These are phyloP conservation scores for Smittia sp. DNA, from an alignment of 2,888 invertebrate species.

Conservation along the genomic window DNA sequence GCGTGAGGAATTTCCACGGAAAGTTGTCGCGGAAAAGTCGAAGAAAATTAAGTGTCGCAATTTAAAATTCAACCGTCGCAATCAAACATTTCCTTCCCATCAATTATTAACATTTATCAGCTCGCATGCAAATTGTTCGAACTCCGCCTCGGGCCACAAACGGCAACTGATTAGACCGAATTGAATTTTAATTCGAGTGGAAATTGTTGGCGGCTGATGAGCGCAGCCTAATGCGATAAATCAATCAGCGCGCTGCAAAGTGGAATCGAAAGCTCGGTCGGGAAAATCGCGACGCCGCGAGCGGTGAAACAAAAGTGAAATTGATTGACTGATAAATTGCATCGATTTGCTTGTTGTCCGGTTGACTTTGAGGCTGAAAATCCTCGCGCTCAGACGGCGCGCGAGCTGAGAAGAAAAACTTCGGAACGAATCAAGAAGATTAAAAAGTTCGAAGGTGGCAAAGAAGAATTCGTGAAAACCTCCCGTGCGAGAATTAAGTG, in stretches of 20 bases:
- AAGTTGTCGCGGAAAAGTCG: too few species aligned
- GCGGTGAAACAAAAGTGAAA: neutral
- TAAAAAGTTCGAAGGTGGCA: neutral
- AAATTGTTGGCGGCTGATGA: neutral
- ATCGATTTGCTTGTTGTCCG: neutral
- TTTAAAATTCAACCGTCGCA: too few species aligned
- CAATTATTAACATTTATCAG: neutral
- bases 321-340: constrained; percentile 18
- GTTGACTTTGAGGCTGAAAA: neutral
- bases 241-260: too few species aligned
- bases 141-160: neutral
- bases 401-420: too few species aligned
- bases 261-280: neutral
- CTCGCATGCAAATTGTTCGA: neutral
- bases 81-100: too few species aligned
- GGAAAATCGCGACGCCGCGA: neutral
- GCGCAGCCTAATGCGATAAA: neutral
- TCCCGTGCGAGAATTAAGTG: constrained; percentile 11
- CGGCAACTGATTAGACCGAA: neutral
- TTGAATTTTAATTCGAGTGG: neutral
- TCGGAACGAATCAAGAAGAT: neutral
- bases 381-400: neutral
- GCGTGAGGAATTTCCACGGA: too few species aligned
- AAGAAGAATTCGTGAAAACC: neutral
- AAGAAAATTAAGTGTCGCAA: too few species aligned